Evolutionary conservation across 1,140 invertebrate genomes (phyloP).

Genomic region (Zaprionus capensis): DNA sequence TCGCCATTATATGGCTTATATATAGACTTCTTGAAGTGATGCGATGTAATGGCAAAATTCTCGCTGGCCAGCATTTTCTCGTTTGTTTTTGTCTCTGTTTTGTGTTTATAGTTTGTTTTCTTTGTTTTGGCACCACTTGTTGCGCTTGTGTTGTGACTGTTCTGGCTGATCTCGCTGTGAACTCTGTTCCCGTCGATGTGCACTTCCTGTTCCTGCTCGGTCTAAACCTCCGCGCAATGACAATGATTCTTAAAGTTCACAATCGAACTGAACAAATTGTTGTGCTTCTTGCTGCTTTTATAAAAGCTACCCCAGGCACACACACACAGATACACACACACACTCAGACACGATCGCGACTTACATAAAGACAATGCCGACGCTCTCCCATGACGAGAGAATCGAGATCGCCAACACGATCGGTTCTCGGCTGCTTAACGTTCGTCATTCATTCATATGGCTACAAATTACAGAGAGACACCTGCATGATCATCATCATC

Average conservation of each 20-base stretch:
- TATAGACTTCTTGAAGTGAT: slow-evolving; percentile 82
- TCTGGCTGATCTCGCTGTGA: slow-evolving; percentile 14
- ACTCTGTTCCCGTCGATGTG: slow-evolving; percentile 23
- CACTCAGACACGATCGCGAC: slow-evolving; percentile 8
- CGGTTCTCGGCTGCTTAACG: slow-evolving; percentile 20
- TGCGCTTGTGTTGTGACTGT: slow-evolving; percentile 6
- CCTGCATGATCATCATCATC: not conserved
- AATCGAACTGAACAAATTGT: slow-evolving; percentile 67
- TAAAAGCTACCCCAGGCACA: slow-evolving; percentile 59
- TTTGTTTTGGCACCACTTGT: slow-evolving; percentile 54
- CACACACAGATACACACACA: slow-evolving; percentile 13
- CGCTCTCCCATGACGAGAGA: slow-evolving; percentile 31
- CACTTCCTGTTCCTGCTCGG: slow-evolving; percentile 18
- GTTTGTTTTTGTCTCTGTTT: not conserved
- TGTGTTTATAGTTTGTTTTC: not conserved
- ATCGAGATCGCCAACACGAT: slow-evolving; percentile 28
- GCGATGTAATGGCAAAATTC: slow-evolving; percentile 59
- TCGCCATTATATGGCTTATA: slow-evolving; percentile 75
- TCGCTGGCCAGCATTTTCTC: slow-evolving; percentile 78
- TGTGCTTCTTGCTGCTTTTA: slow-evolving; percentile 74
- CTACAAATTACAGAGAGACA: not conserved
- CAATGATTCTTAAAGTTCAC: slow-evolving; percentile 72
- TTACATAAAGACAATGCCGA: slow-evolving; percentile 50
- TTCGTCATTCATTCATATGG: slow-evolving; percentile 3
- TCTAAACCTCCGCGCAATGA: slow-evolving; percentile 51